Evolutionary conservation across 2,113 vertebrate genomes (phyloP).

Genomic region (Podilymbus podiceps): DNA sequence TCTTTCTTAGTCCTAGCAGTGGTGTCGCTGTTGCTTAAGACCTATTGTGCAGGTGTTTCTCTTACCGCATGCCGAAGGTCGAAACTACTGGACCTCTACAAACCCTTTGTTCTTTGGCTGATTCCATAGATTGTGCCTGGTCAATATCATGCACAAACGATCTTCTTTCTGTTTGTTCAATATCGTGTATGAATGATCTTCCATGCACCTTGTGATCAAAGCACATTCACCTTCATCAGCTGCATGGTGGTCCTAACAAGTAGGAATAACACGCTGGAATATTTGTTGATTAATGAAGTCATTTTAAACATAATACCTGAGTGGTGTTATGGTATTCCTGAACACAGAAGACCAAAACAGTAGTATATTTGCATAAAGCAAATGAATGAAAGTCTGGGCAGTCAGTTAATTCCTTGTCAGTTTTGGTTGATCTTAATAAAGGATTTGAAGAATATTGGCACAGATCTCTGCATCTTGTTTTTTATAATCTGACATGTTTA

Average conservation of each 20-base stretch:
- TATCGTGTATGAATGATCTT: background rate
- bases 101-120: background rate
- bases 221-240: background rate
- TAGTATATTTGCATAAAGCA: background rate
- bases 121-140: background rate
- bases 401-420: background rate
- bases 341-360: background rate
- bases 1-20: background rate
- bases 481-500: background rate
- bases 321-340: background rate
- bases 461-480: background rate
- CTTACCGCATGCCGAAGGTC: background rate
- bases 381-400: background rate
- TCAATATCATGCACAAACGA: rapidly evolving
- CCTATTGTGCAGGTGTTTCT: background rate
- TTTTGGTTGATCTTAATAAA: background rate
- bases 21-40: background rate
- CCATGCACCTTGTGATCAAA: background rate
- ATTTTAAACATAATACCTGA: background rate
- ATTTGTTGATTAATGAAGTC: background rate
- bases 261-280: background rate
- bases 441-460: background rate
- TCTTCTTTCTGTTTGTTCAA: background rate
- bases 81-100: background rate
- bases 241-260: background rate